These are phyloP conservation scores for Drosophila ironensis DNA, from an alignment of 1,140 invertebrate species.

Conservation along the genomic window DNA sequence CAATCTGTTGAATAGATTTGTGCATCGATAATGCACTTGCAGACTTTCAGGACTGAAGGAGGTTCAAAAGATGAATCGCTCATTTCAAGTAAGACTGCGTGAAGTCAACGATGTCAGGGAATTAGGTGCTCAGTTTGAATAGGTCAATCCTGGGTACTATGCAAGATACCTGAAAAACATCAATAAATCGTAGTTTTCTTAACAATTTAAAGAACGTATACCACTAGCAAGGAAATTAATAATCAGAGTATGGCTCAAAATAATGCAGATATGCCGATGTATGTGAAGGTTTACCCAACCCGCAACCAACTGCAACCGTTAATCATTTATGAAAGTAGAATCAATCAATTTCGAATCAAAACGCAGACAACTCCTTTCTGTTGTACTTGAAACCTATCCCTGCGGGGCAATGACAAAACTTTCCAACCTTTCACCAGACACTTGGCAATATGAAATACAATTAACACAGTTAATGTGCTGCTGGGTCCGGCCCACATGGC, in stretches of 20 bases:
- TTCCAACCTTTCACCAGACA: slow-evolving; percentile 47
- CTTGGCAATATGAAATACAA: slow-evolving; percentile 56
- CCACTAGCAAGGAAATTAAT: no score
- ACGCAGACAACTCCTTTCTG: neutral
- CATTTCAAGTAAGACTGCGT: neutral
- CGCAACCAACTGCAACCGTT: neutral
- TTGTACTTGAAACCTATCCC: neutral
- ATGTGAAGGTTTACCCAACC: no score
- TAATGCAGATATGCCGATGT: no score
- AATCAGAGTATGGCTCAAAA: no score
- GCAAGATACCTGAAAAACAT: no score
- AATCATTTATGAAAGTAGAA: neutral
- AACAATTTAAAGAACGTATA: no score
- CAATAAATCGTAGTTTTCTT: no score
- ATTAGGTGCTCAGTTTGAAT: neutral
- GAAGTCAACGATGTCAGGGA: neutral
- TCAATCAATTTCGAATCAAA: slow-evolving; percentile 14
- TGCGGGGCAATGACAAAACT: slow-evolving; percentile 39
- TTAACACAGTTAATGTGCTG: slow-evolving; percentile 57
- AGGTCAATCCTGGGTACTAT: no score
- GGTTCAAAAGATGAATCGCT: neutral
- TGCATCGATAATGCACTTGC: slow-evolving; percentile 46
- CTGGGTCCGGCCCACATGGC: slow-evolving; percentile 46
- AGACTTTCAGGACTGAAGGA: neutral
- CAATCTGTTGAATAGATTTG: slow-evolving; percentile 56